phyloP scores from a whole-genome alignment of 2,113 vertebrate species.

The Ctenomys sociabilis region DNA sequence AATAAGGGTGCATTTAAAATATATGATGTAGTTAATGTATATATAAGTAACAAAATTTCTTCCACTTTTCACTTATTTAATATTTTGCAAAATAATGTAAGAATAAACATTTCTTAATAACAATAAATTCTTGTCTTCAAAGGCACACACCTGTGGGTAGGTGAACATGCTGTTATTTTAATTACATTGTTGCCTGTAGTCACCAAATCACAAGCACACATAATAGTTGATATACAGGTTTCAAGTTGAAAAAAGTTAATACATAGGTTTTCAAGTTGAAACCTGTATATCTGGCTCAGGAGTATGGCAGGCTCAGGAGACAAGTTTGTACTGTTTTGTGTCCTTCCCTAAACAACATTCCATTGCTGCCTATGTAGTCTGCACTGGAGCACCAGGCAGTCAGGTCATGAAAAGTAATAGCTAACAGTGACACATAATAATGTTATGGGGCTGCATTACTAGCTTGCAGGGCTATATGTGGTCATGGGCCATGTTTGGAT shows the following conservation, averaged over 20 bases:
- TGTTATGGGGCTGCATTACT: background rate
- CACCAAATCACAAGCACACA: background rate
- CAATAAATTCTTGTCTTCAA: background rate
- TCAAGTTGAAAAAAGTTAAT: background rate
- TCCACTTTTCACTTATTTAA: background rate
- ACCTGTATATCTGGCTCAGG: background rate
- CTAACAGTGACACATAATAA: background rate
- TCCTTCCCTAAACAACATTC: background rate
- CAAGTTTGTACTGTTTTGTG: background rate
- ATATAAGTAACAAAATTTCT: background rate
- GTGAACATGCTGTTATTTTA: background rate
- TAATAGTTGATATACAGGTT: background rate
- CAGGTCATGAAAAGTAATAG: background rate
- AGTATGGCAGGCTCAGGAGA: background rate
- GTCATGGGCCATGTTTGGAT: background rate
- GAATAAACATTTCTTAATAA: background rate
- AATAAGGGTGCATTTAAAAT: background rate
- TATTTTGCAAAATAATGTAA: background rate
- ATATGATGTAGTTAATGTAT: background rate
- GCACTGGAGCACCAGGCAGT: background rate
- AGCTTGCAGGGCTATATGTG: background rate
- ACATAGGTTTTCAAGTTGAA: background rate
- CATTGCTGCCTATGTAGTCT: background rate
- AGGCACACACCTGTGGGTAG: background rate
- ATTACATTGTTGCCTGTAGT: background rate